Conservation (phyloP, 64 coral and sea anemone species). For the Orbicella faveolata region DNA sequence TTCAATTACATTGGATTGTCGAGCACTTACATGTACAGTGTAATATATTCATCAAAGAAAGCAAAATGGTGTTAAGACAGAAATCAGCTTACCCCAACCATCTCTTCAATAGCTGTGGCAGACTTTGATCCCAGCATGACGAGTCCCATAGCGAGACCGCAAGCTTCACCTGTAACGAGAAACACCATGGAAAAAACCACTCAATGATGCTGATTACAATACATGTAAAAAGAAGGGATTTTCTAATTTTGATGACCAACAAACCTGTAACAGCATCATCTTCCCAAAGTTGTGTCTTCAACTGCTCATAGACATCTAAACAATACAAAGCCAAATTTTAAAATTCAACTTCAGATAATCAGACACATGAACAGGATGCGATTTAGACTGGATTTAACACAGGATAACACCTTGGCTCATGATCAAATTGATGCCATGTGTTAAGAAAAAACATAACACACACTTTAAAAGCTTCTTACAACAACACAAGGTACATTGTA, state of each 20-base stretch:
- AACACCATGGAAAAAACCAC: neutral
- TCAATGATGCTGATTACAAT: neutral
- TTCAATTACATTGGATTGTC: no score
- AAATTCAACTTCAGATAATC: neutral
- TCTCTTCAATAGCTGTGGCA: constrained; percentile 87
- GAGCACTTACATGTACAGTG: no score
- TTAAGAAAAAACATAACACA: no score
- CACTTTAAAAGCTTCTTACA: no score
- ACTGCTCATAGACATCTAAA: constrained; percentile 92
- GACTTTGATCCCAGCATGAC: constrained; percentile 97
- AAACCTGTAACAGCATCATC: constrained; percentile 97
- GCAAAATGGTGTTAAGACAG: neutral
- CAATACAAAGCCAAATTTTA: neutral
- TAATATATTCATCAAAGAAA: neutral
- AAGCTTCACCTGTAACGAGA: constrained; percentile 80
- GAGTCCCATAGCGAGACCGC: constrained; percentile 93
- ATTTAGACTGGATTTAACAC: neutral
- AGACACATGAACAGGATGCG: no score
- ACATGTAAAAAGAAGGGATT: constrained; percentile 6
- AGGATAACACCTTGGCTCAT: neutral
- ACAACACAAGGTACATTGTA: no score
- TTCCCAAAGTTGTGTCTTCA: constrained; percentile 86
- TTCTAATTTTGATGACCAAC: neutral
- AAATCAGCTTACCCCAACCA: constrained; percentile 89
- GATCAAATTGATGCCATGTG: no score